These are phyloP conservation scores for Lagopus muta DNA, from an alignment of 2,113 vertebrate genomes.

Conservation along the genomic window DNA sequence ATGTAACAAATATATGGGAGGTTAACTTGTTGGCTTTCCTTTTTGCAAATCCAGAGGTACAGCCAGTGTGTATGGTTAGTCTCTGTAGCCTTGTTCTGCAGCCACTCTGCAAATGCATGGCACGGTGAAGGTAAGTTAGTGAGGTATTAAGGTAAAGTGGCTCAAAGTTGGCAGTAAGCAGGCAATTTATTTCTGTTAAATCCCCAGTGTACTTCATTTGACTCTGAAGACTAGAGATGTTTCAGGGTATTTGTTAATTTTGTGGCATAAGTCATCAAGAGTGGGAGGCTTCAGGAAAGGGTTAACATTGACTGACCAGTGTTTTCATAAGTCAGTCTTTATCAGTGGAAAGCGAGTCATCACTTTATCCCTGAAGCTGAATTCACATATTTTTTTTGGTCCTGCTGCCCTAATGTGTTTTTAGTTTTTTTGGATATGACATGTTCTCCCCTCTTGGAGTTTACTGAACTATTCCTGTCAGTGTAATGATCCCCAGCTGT, in stretches of 20 bases:
- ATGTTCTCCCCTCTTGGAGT: slow-evolving; percentile 65
- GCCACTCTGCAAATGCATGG: slow-evolving; percentile 3
- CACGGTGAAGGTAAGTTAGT: background rate
- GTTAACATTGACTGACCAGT: background rate
- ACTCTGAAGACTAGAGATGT: background rate
- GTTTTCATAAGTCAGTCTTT: background rate
- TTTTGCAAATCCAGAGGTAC: background rate
- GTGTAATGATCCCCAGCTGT: slow-evolving; percentile 82
- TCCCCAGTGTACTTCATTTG: background rate
- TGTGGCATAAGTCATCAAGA: background rate
- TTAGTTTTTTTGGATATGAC: slow-evolving; percentile 66
- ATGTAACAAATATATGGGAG: background rate
- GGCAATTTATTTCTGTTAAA: background rate
- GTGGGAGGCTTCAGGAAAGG: background rate
- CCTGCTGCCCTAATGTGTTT: slow-evolving; percentile 65
- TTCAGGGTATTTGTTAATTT: background rate
- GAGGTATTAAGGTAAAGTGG: background rate
- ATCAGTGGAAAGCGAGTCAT: background rate
- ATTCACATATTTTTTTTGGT: slow-evolving; percentile 31
- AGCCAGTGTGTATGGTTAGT: background rate
- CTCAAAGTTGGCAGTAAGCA: background rate
- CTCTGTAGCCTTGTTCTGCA: slow-evolving; percentile 1
- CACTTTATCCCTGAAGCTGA: background rate
- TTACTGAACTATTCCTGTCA: slow-evolving; percentile 80
- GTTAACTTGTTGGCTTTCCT: background rate